Evolutionary conservation across 2,113 vertebrate species (phyloP), one percentile per base, ranked within the genome.

Genomic region (Perca schrenkii): DNA sequence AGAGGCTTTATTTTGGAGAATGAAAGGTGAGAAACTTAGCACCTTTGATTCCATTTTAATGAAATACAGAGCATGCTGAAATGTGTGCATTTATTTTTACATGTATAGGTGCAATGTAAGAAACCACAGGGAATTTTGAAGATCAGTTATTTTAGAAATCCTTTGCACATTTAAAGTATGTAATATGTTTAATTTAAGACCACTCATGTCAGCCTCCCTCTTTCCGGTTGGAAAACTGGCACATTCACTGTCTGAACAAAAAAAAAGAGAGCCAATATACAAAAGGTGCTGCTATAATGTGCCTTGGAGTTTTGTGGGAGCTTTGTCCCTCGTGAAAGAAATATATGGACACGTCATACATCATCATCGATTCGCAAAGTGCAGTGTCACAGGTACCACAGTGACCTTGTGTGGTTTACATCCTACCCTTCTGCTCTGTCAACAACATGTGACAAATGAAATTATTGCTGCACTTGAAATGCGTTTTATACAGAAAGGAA

Each of bases 331-430:
- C 54, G 16, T 64, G 71, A 60, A 40, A 65, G 74, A 54, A 54
- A 88, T 46, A 79, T 52, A 58, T 15, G 15, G 56, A 74, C 69
- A 25, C 53, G 12, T 87, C 72, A 78, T 86, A 65, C 70, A 84
- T 88, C 83, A 86, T 86, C 84, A 86, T 79, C 31, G 50, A 77
- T 64, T 80, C 75, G 58, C 72, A 77, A 81, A 80, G 74, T 79
- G 82, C 77, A 66, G 85, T 79, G 85, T 88, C 86, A 81, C 40
- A 69, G 68, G 17, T 34, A 22, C 47, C 50, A 70, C 21, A 0
- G 19, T 79, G 80, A 84, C 86, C 87, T 90, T 85, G 74, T 71
- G 28, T 22, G 7, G 70, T 34, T 64, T 58, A 83, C 63, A 58
- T 70, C 56, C 72, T 68, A 11, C 46, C 16, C 22, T 31, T 74